Evolutionary conservation across 2,888 invertebrate genomes (phyloP).

Genomic region (Synanthedon tipuliformis): DNA sequence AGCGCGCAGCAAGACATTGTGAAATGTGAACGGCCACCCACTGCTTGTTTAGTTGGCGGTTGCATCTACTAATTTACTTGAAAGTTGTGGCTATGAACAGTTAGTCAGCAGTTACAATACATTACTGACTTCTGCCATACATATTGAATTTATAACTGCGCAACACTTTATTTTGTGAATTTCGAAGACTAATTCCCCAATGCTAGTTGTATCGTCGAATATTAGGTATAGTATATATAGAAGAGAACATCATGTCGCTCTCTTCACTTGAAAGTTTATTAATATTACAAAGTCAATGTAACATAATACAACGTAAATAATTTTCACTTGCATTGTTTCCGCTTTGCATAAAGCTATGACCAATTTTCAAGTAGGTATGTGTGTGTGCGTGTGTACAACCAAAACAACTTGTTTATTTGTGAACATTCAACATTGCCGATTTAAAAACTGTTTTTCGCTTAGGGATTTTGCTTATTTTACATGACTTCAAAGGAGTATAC

Average conservation of each 20-base stretch:
- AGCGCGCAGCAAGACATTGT: conserved; percentile 55
- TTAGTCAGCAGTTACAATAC: conserved; percentile 17
- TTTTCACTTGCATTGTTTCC: no score
- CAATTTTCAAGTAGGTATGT: no score
- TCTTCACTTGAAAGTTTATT: not conserved
- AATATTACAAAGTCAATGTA: no score
- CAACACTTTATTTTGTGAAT: conserved; percentile 51
- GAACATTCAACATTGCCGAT: no score
- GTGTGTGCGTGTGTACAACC: no score
- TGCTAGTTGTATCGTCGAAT: conserved; percentile 60
- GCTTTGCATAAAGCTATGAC: no score
- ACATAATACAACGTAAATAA: no score
- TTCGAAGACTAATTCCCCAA: conserved; percentile 50
- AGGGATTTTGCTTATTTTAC: no score
- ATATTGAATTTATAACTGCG: conserved; percentile 56
- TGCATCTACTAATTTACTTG: conserved; percentile 53
- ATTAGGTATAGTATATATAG: conserved; percentile 61
- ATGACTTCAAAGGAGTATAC: no score
- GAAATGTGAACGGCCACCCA: conserved; percentile 69
- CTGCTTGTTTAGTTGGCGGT: conserved; percentile 45
- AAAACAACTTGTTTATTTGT: no score
- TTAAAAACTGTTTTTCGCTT: no score
- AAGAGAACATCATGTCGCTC: conserved; percentile 22
- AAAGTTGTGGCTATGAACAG: conserved; percentile 65
- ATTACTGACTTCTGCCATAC: conserved; percentile 58